Evolutionary conservation across 2,797 vertebrate genomes (phyloP).

Genomic region (Acestrorhynchus altus): DNA sequence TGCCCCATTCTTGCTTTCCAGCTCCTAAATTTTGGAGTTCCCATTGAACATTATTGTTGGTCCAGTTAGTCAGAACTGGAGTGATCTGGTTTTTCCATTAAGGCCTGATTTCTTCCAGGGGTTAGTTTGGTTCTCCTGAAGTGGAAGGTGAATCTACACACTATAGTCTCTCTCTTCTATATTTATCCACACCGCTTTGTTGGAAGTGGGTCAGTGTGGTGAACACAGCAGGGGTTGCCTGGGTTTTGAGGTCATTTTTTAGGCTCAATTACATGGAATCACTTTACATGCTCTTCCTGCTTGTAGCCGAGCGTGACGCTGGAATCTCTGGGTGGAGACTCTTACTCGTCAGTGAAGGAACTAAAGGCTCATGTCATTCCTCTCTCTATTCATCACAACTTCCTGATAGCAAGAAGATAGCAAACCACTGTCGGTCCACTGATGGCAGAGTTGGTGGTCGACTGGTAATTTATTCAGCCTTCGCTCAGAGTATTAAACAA

Average conservation of each 20-base stretch:
- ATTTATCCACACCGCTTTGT: background rate
- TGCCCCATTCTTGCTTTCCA: too few relatives aligned
- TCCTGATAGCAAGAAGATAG: too few relatives aligned
- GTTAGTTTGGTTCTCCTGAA: background rate
- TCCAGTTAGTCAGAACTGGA: background rate
- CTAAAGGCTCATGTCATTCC: background rate
- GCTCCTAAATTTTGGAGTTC: too few relatives aligned
- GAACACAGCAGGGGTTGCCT: background rate
- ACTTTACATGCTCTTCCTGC: background rate
- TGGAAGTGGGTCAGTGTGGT: background rate
- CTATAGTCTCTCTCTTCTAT: background rate
- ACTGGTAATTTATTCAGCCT: too few relatives aligned
- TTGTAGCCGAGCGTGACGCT: background rate
- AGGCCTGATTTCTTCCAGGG: background rate
- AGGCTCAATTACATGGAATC: background rate
- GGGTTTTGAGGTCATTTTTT: background rate
- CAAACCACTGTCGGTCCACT: too few relatives aligned
- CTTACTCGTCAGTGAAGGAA: background rate
- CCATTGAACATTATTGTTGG: background rate
- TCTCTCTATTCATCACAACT: conserved; percentile 2
- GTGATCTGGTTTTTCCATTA: background rate
- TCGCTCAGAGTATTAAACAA: too few relatives aligned
- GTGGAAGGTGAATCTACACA: background rate
- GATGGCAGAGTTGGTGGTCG: too few relatives aligned
- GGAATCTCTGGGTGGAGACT: background rate